These are phyloP conservation scores for Macrophya annulata DNA, from an alignment of 2,888 invertebrate genomes.

Conservation along the genomic window DNA sequence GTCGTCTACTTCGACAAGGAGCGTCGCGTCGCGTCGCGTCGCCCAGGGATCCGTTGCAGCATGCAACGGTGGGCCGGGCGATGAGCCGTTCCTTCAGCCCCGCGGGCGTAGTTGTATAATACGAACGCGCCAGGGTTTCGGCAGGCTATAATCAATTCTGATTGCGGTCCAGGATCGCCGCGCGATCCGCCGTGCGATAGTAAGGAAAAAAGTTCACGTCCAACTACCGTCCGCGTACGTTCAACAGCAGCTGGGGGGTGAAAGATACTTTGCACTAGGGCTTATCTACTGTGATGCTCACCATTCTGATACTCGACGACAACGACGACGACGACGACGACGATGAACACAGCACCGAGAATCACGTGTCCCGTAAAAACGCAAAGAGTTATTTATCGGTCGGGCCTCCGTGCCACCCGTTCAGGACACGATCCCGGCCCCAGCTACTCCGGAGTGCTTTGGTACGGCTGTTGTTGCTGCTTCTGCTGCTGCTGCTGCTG, in stretches of 20 bases:
- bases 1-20: neutral
- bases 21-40: slow-evolving; percentile 43
- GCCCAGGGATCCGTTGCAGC: slow-evolving; percentile 1
- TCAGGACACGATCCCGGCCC: slow-evolving; percentile 18
- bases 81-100: slow-evolving; percentile 53
- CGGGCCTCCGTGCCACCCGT: slow-evolving; percentile 60
- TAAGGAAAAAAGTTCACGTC: slow-evolving; percentile 74
- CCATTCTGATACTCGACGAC: slow-evolving; percentile 3
- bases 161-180: slow-evolving; percentile 77
- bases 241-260: slow-evolving; percentile 50
- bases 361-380: slow-evolving; percentile 66
- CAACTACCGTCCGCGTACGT: slow-evolving; percentile 74
- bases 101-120: slow-evolving; percentile 75
- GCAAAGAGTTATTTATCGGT: slow-evolving; percentile 72
- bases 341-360: slow-evolving; percentile 32
- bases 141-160: slow-evolving; percentile 79
- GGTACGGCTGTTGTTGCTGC: slow-evolving; percentile 6
- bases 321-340: neutral
- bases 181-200: slow-evolving; percentile 77
- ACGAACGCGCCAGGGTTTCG: slow-evolving; percentile 76
- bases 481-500: slow-evolving; percentile 29
- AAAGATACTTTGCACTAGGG: slow-evolving; percentile 34
- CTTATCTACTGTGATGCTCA: neutral
- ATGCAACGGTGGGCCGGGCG: slow-evolving; percentile 23
- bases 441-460: slow-evolving; percentile 13